phyloP scores from a whole-genome alignment of 2,113 vertebrate species.

The Tetrao urogallus region DNA sequence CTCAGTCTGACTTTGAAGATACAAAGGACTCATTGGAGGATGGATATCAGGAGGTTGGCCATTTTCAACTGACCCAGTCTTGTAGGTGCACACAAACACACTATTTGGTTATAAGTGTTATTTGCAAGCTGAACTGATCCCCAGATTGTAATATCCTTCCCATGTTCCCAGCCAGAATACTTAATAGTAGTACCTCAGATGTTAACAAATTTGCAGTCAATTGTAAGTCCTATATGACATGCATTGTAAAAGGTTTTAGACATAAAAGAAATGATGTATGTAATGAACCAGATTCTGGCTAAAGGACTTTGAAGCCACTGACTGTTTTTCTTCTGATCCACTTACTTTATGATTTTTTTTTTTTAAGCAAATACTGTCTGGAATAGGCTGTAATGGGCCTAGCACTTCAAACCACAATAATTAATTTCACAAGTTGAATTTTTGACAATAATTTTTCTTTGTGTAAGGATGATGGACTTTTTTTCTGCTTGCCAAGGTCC shows the following conservation, averaged over 20 bases:
- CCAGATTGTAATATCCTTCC: background rate
- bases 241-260: background rate
- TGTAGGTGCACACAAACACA: background rate
- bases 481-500: background rate
- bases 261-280: background rate
- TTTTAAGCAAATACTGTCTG: background rate
- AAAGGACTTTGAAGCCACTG: background rate
- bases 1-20: background rate
- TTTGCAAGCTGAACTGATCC: background rate
- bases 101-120: background rate
- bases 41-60: background rate
- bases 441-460: background rate
- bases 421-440: background rate
- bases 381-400: background rate
- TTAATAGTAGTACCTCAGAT: background rate
- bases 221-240: background rate
- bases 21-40: background rate
- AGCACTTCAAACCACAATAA: background rate
- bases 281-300: background rate
- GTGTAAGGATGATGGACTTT: fast-evolving
- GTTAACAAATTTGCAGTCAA: background rate
- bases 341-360: background rate
- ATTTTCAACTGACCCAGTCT: background rate
- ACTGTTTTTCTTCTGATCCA: background rate
- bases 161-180: background rate